Conservation (phyloP, 2,113 vertebrate species). For the crab-eating macaque (Macaca fascicularis) region T2T-MFA8v1.1 NC_088376.1:160251001-160251500, state of each 20-base stretch:
- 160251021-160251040: not conserved
- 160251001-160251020: too few relatives aligned
- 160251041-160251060: not conserved
- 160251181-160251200: not conserved
- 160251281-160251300: conserved; percentile 30
- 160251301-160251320: not conserved
- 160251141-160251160: not conserved
- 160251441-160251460: conserved; percentile 32
- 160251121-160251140: not conserved
- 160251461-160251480: conserved; percentile 26
- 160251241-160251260: not conserved
- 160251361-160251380: not conserved
- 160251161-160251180: not conserved
- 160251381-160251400: not conserved
- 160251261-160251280: not conserved
- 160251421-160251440: not conserved
- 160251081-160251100: not conserved
- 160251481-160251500: not conserved
- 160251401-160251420: conserved; percentile 10
- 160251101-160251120: not conserved
- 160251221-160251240: not conserved
- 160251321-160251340: conserved; percentile 39
- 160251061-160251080: not conserved
- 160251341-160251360: not conserved
- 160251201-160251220: not conserved